Evolutionary conservation across 1,140 invertebrate species (phyloP).

Genomic region (Archivesica marissinica): DNA sequence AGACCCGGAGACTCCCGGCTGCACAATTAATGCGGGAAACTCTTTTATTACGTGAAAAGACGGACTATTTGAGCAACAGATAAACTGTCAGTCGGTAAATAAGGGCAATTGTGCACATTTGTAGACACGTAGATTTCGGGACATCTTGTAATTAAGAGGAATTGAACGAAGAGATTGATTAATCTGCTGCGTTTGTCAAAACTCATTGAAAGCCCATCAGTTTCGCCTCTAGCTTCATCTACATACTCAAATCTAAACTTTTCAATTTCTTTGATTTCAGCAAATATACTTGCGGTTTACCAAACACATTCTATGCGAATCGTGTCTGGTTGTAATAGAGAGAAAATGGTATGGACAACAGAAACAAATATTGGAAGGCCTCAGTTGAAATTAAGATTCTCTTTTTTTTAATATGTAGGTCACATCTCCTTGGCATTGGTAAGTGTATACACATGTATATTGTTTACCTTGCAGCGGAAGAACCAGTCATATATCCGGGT

Average conservation of each 20-base stretch:
- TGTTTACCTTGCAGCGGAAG: too few species aligned
- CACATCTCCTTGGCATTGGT: too few species aligned
- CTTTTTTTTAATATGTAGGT: too few species aligned
- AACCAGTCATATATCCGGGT: too few species aligned
- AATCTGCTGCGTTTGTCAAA: conserved; percentile 11
- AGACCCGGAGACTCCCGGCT: conserved; percentile 49
- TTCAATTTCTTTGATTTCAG: not conserved
- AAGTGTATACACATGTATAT: too few species aligned
- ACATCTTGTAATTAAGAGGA: conserved; percentile 58
- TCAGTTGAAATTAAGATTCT: too few species aligned
- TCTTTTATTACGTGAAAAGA: conserved; percentile 61
- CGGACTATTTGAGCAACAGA: conserved; percentile 59
- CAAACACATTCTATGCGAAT: not conserved
- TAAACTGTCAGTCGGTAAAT: conserved; percentile 64
- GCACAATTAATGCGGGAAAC: conserved; percentile 59
- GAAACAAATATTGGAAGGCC: too few species aligned
- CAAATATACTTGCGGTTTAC: not conserved
- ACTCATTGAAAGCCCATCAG: conserved; percentile 45
- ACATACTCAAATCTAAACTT: not conserved
- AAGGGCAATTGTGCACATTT: conserved; percentile 64
- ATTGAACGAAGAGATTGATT: conserved; percentile 35
- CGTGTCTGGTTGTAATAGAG: not conserved
- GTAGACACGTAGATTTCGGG: conserved; percentile 41
- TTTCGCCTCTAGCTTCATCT: not conserved
- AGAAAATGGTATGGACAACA: not conserved